phyloP scores from a whole-genome alignment of 2,113 vertebrate species.

The Camelus dromedarius region DNA sequence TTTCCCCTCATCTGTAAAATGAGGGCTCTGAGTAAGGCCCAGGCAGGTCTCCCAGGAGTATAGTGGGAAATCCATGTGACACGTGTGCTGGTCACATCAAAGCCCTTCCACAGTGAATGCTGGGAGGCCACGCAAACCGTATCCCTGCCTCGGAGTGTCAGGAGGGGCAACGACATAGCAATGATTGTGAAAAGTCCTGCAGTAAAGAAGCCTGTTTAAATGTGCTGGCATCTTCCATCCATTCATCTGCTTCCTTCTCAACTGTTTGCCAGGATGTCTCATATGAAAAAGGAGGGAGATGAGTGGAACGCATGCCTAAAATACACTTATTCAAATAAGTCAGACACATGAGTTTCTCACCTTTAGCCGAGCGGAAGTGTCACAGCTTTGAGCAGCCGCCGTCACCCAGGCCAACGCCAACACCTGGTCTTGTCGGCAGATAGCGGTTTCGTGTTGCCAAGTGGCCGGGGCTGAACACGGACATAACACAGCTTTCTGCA shows the following conservation, averaged over 20 bases:
- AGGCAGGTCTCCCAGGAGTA: no score
- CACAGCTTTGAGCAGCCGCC: background rate
- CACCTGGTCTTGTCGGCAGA: no score
- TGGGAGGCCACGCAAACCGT: accelerated
- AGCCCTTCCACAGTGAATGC: accelerated
- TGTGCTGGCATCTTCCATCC: background rate
- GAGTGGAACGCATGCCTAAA: background rate
- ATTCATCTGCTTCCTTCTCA: background rate
- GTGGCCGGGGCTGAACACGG: no score
- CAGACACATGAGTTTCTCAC: accelerated
- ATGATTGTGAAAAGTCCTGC: background rate
- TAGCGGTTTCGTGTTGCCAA: no score
- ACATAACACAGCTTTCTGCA: background rate
- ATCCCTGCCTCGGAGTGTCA: background rate
- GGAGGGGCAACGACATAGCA: no score
- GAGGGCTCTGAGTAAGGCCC: background rate
- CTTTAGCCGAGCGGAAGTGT: background rate
- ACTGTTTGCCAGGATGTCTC: no score
- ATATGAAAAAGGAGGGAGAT: background rate
- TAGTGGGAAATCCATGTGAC: accelerated
- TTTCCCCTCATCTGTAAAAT: background rate
- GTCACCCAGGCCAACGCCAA: background rate
- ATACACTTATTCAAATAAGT: accelerated
- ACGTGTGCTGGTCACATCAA: background rate
- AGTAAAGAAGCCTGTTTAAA: background rate